Evolutionary conservation across 2,888 invertebrate species (phyloP).

Genomic region (Dryobotodes eremita): DNA sequence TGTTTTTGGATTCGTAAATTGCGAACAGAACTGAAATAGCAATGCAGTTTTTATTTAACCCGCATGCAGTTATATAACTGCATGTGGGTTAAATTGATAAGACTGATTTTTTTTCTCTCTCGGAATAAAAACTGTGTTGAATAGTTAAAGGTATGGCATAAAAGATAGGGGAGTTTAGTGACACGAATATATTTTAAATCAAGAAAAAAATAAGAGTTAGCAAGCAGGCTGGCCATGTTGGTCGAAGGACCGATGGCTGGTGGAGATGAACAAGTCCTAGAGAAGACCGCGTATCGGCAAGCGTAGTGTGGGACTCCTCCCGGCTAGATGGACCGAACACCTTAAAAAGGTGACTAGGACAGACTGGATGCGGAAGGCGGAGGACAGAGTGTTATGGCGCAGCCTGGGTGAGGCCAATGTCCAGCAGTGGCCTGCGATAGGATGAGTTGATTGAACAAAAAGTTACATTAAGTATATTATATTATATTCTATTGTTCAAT

Average conservation of each 20-base stretch:
- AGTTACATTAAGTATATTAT: too few species aligned
- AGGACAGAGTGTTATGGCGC: too few species aligned
- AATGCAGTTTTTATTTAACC: too few species aligned
- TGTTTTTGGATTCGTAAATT: slow-evolving; percentile 24
- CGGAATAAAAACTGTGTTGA: neutral
- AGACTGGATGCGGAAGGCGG: too few species aligned
- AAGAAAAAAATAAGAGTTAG: neutral
- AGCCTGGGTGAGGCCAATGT: too few species aligned
- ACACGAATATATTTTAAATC: neutral
- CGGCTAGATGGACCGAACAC: neutral
- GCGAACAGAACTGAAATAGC: slow-evolving; percentile 15
- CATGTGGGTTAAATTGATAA: slow-evolving; percentile 48
- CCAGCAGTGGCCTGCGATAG: too few species aligned
- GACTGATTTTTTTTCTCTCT: slow-evolving; percentile 16
- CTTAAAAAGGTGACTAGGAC: too few species aligned
- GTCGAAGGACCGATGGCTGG: neutral
- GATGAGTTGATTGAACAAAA: too few species aligned
- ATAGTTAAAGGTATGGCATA: neutral
- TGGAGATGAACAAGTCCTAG: neutral
- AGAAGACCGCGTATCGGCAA: neutral
- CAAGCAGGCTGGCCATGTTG: neutral
- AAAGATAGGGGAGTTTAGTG: neutral
- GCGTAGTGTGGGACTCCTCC: neutral
- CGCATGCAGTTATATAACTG: slow-evolving; percentile 37
- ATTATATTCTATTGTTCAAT: too few species aligned